Base-by-base conservation (phyloP, 2,113 vertebrate species). In the Pomatorhinus ruficollis region DNA sequence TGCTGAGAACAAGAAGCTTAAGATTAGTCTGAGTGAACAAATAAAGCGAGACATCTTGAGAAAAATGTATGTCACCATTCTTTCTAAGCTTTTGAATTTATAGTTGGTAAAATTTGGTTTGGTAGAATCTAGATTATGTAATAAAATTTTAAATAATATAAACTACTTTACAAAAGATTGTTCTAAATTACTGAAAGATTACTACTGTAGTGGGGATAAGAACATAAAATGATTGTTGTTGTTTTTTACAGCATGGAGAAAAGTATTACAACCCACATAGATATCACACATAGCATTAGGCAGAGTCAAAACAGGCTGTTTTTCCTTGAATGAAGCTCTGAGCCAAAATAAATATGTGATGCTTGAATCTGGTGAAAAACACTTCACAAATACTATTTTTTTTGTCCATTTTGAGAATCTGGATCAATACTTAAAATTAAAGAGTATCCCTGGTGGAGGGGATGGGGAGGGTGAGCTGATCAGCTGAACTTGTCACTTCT, bases 51-150 rank as follows among this genome's bases (percentile, higher is more conserved):
- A 94, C 10, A 54, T 94, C 90, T 93, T 98, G 90, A 98, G 95
- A 95, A 91, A 97, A 96, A 98, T 98, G 98, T 98, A 98, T 53
- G 97, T 96, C 47, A 23, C 6, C 92, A 22, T 87, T 93, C 18
- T 72, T 85, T 57, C 19, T 64, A 78, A 89, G 68, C 28, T 63
- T 45, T 77, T 63, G 56, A 53, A 50, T 66, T 42, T 88, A 18
- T 64, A 39, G 17, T 61, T 84, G 69, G 44, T 60, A 74, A 53
- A 61, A 77, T 83, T 45, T 60, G 44, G 7, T 44, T 84, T 40
- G 71, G 44, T 30, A 56, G 27, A 45, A 47, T 53, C 47, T 52
- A 83, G 21, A 9, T 11, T 52, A 12, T 40, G 20, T 23, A 40
- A 40, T 37, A 44, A 53, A 78, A 78, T 33, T 16, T 68, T 56